These are phyloP conservation scores for Calycopis cecrops DNA, from an alignment of 1,140 invertebrate genomes.

Conservation along the genomic window DNA sequence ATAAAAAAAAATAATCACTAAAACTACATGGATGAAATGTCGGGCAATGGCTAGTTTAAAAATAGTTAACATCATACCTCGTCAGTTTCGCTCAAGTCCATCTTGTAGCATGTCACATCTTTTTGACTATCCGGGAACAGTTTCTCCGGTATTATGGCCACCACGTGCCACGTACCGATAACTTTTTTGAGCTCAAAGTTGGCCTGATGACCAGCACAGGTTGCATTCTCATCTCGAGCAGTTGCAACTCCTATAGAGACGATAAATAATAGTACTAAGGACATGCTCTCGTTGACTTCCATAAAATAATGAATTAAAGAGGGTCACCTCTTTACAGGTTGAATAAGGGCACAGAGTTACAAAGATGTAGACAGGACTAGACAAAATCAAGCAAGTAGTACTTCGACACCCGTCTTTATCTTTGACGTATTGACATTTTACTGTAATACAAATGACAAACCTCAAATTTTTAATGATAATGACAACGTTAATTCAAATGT, in stretches of 20 bases:
- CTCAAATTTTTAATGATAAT: too few species aligned
- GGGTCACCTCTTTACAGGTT: background rate
- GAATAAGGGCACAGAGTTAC: background rate
- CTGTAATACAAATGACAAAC: too few species aligned
- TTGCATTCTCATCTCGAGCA: conserved; percentile 5
- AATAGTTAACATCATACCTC: too few species aligned
- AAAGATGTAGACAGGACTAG: background rate
- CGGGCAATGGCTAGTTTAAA: too few species aligned
- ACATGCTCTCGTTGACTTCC: background rate
- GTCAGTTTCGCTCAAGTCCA: conserved; percentile 60
- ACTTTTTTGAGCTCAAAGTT: conserved; percentile 47
- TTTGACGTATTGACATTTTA: too few species aligned
- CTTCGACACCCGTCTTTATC: too few species aligned
- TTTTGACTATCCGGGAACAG: conserved; percentile 43
- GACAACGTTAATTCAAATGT: too few species aligned
- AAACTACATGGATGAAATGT: too few species aligned
- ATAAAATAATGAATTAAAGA: background rate
- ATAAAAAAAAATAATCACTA: too few species aligned
- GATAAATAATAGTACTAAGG: background rate
- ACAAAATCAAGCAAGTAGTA: too few species aligned
- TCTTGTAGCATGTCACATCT: conserved; percentile 42
- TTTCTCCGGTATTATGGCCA: conserved; percentile 50
- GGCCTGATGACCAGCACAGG: conserved; percentile 41
- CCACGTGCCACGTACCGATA: conserved; percentile 51
- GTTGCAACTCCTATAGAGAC: background rate